Evolutionary conservation across 2,797 vertebrate genomes (phyloP).

Genomic region (Tinamus major): DNA sequence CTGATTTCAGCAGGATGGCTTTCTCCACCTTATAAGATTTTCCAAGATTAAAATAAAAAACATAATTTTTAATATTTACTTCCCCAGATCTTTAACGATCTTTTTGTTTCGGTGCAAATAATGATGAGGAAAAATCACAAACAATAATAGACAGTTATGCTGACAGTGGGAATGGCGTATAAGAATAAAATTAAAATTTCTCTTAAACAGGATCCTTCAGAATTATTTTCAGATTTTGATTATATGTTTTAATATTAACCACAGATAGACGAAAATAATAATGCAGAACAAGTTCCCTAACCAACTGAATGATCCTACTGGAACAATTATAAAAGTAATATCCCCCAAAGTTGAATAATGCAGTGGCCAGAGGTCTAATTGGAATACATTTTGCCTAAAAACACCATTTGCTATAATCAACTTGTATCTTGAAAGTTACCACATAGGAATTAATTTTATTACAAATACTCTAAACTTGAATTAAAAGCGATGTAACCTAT

Average conservation of each 20-base stretch:
- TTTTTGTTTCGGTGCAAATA: not conserved
- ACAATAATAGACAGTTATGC: not conserved
- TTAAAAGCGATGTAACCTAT: not conserved
- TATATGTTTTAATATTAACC: not conserved
- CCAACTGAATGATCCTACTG: not conserved
- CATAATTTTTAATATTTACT: not conserved
- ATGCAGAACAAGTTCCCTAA: not conserved
- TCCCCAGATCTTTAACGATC: not conserved
- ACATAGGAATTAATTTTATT: not conserved
- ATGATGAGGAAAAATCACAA: not conserved
- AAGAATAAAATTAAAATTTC: not conserved
- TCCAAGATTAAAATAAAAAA: not conserved
- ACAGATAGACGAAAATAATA: not conserved
- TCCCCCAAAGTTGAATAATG: fast-evolving
- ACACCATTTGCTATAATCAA: not conserved
- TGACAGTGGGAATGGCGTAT: not conserved
- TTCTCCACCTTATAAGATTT: not conserved
- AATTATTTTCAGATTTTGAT: not conserved
- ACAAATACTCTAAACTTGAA: not conserved
- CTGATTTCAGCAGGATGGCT: fast-evolving
- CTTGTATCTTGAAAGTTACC: not conserved
- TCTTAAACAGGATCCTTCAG: not conserved
- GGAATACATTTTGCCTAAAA: not conserved
- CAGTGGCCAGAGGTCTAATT: not conserved
- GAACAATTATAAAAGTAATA: not conserved